Base-by-base conservation (phyloP, 2,888 invertebrate genomes). In the Scaeva pyrastri region DNA sequence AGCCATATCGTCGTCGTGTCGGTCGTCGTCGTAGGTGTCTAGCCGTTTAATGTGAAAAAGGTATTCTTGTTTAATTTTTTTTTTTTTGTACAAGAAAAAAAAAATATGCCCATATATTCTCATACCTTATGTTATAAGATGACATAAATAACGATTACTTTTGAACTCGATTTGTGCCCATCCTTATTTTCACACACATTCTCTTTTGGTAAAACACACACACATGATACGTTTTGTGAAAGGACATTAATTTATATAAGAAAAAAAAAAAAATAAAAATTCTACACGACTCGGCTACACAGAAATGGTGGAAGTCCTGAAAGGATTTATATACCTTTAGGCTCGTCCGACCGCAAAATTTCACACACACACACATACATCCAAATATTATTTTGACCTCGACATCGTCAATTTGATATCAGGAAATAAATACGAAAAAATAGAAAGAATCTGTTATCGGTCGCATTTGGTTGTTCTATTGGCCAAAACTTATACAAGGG, bases 91-190 rank as follows among this genome's bases (percentile, higher is more conserved):
- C 7, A 7, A 2, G 10, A 14, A 14, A 21, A 39, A 2, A 39
- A 39, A 58, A 64, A n/a, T 3, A 21, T 2, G 14, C 58, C 12
- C 43, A 43, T 75, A 21, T 45, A 66, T 68, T 43, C 52, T 21
- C 31, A 79, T 74, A 64, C 74, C 62, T 71, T 60, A 14, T 41
- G 55, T 19, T 74, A 16, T 72, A 72, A 75, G 75, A 76, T 45
- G 79, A 75, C 75, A 79, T 74, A 75, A 79, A 72, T 85, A 66
- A 71, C 66, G 80, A 76, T 72, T 80, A 60, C 71, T 66, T 80
- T 75, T 72, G 71, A 71, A 71, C 64, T 60, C 36, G 43, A 58
- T 66, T 43, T 62, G 12, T 62, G 12, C 23, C 39, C 64, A 41
- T 66, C 64, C 50, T 48, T 58, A 31, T 31, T 64, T 19, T 14